Conservation (phyloP, 2,888 invertebrate genomes). For the Candidula unifasciata region DNA sequence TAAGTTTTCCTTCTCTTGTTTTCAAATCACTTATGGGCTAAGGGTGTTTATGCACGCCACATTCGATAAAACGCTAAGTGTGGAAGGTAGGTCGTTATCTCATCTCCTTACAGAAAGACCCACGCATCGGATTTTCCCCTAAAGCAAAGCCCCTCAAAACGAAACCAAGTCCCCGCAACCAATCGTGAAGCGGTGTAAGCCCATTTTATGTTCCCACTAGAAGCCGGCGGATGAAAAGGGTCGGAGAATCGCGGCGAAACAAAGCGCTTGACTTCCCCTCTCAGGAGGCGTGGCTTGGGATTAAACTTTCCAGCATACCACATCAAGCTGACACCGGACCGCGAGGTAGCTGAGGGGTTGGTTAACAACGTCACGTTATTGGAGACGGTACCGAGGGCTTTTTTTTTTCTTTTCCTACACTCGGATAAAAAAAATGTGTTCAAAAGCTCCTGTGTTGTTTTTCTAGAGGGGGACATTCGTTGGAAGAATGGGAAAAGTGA, state of each 20-base stretch:
- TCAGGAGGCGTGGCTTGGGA: constrained; percentile 34
- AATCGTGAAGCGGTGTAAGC: constrained; percentile 10
- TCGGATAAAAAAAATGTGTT: constrained; percentile 31
- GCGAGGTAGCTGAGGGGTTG: constrained; percentile 33
- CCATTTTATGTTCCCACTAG: constrained; percentile 10
- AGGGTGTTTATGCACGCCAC: background rate
- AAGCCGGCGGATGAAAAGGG: constrained; percentile 20
- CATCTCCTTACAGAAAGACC: background rate
- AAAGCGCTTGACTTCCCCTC: constrained; percentile 45
- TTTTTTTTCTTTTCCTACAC: background rate
- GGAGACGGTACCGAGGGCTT: constrained; percentile 16
- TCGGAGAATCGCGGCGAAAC: constrained; percentile 28
- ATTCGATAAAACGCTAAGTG: background rate
- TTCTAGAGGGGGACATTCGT: constrained; percentile 41
- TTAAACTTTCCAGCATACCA: constrained; percentile 17
- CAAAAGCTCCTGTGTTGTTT: constrained; percentile 41
- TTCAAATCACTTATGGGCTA: no score
- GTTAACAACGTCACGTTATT: constrained; percentile 28
- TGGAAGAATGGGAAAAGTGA: constrained; percentile 40
- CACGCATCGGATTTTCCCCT: constrained; percentile 16
- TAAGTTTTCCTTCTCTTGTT: no score
- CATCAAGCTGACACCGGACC: constrained; percentile 39
- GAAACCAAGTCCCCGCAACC: constrained; percentile 9
- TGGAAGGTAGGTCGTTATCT: constrained; percentile 26
- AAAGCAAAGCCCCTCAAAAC: constrained; percentile 40